Evolutionary conservation across 2,113 vertebrate genomes (phyloP).

Genomic region (Cryptomyrus ogoouensis): DNA sequence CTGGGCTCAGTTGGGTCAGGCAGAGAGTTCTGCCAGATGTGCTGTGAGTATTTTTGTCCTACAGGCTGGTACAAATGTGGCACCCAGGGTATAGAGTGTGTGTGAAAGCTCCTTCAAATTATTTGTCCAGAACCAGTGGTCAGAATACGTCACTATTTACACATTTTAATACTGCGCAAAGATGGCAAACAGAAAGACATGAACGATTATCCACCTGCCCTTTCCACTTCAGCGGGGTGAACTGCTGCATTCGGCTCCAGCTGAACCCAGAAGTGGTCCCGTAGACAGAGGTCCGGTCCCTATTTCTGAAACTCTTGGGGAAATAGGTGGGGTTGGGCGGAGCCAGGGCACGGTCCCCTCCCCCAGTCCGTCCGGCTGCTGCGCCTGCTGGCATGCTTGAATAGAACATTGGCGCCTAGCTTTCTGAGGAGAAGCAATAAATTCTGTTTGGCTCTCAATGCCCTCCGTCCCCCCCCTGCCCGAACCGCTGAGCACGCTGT

Average conservation of each 20-base stretch:
- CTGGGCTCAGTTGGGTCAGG: not conserved
- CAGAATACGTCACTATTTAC: not conserved
- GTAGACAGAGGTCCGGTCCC: not conserved
- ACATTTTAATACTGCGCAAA: not conserved
- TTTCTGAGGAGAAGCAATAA: not conserved
- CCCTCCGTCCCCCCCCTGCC: not conserved
- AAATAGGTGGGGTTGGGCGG: not conserved
- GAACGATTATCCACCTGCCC: not conserved
- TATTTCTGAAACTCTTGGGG: not conserved
- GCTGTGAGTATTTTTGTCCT: slow-evolving; percentile 9
- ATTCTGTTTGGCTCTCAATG: not conserved
- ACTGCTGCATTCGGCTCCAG: not conserved
- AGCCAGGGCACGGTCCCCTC: not conserved
- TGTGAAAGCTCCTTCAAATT: not conserved
- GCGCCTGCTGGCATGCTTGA: not conserved
- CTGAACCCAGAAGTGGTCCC: not conserved
- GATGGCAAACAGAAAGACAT: not conserved
- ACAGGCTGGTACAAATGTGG: not conserved
- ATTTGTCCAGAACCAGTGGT: not conserved
- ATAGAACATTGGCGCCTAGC: not conserved
- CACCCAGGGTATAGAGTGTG: not conserved
- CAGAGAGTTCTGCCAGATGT: not conserved
- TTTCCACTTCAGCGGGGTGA: not conserved
- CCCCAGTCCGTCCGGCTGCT: not conserved
- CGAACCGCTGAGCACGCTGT: not conserved